phyloP scores from a whole-genome alignment of 2,113 vertebrate species.

The Todiramphus saurophagus region DNA sequence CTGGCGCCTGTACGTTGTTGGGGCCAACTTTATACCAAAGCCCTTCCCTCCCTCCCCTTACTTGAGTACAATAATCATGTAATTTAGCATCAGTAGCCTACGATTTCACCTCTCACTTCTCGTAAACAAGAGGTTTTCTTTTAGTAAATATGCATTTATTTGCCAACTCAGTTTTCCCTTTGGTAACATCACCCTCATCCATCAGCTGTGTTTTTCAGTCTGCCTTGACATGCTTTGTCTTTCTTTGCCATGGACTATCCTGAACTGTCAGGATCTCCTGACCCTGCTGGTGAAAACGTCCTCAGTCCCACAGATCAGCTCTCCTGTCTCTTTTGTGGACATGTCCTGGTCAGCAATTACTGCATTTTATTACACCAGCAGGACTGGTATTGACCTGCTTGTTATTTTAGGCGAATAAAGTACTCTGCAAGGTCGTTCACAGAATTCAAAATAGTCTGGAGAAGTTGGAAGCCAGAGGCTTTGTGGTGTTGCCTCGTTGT shows the following conservation, averaged over 20 bases:
- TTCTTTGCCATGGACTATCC: background rate
- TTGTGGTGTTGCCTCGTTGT: background rate
- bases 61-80: background rate
- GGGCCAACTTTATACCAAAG: background rate
- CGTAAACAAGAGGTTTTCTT: background rate
- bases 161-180: background rate
- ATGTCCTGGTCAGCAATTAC: slow-evolving; percentile 39
- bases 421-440: slow-evolving; percentile 2
- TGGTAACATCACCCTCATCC: background rate
- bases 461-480: background rate
- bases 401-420: slow-evolving; percentile 46
- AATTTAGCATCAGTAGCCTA: background rate
- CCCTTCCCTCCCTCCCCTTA: background rate
- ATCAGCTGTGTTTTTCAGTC: background rate
- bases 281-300: background rate
- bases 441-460: background rate
- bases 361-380: slow-evolving; percentile 36
- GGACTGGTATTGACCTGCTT: slow-evolving; percentile 25
- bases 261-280: slow-evolving; percentile 36
- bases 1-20: background rate
- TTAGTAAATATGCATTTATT: background rate
- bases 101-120: slow-evolving; percentile 1
- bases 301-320: background rate
- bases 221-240: background rate
- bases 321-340: background rate